Evolutionary conservation across 2,113 vertebrate genomes (phyloP).

Genomic region (Greenwoodochromis staneri): DNA sequence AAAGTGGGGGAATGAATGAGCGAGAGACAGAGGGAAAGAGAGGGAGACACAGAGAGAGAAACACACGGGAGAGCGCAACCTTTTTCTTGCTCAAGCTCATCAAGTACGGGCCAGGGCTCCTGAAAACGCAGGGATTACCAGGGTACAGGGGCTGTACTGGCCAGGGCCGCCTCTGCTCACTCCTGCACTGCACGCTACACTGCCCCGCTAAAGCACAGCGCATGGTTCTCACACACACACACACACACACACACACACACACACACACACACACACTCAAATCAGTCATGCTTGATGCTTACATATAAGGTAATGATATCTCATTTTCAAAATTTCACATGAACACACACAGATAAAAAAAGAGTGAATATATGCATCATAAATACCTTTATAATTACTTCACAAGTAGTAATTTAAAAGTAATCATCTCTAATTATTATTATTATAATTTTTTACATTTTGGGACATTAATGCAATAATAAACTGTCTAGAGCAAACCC

Average conservation of each 20-base stretch:
- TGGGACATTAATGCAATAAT: neutral
- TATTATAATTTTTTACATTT: neutral
- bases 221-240: constrained; percentile 72
- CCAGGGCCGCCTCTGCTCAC: constrained; percentile 77
- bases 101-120: constrained; percentile 97
- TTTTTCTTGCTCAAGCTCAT: constrained; percentile 98
- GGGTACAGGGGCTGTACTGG: constrained; percentile 67
- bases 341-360: neutral
- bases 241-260: constrained; percentile 54
- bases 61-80: constrained; percentile 76
- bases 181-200: constrained; percentile 81
- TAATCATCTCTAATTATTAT: neutral
- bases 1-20: constrained; percentile 52
- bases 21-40: constrained; percentile 32
- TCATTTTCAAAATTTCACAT: neutral
- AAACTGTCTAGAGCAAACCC: neutral
- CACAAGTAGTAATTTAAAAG: neutral
- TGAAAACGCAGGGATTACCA: constrained; percentile 98
- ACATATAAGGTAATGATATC: neutral
- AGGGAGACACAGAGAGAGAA: constrained; percentile 37
- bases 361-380: neutral
- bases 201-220: constrained; percentile 64
- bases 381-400: neutral
- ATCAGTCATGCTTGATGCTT: constrained; percentile 9
- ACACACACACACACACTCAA: constrained; percentile 58